A percentile compares a stretch with the other conserved stretches of the same genome.
These are phyloP conservation scores for Pleuronectes platessa DNA, from an alignment of 2,113 vertebrate species.

Conservation along the genomic window DNA sequence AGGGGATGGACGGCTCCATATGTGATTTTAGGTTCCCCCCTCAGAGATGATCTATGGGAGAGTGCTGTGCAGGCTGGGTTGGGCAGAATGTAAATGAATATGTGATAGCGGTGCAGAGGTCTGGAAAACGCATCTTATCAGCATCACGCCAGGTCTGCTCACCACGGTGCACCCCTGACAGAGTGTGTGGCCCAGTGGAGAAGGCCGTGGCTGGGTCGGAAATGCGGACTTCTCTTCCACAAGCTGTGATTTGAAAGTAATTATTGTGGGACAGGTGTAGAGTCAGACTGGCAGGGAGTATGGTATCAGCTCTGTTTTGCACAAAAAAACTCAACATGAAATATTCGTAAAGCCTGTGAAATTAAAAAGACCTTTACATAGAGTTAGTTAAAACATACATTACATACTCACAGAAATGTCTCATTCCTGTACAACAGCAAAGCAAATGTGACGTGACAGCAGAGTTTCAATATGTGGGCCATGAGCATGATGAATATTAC, in stretches of 20 bases:
- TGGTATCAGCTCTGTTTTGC: not conserved
- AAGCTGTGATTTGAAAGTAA: constrained; percentile 4
- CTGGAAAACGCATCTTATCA: constrained; percentile 55
- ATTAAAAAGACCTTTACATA: constrained; percentile 31
- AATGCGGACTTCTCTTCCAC: not conserved
- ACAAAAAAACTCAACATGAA: not conserved
- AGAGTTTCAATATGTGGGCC: not conserved
- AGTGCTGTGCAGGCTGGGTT: not conserved
- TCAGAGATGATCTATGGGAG: constrained; percentile 39
- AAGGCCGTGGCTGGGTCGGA: constrained; percentile 14
- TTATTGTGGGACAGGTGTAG: not conserved
- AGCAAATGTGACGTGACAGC: not conserved
- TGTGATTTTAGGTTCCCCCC: constrained; percentile 35
- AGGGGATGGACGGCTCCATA: constrained; percentile 36
- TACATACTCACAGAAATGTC: not conserved
- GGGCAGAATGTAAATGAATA: constrained; percentile 45
- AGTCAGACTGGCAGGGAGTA: constrained; percentile 9
- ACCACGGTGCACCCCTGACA: constrained; percentile 20
- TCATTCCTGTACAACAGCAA: not conserved
- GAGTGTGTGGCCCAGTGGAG: constrained; percentile 14
- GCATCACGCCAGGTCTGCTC: constrained; percentile 37
- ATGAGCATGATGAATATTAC: constrained; percentile 18
- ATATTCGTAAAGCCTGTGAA: constrained; percentile 13
- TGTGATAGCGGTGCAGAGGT: constrained; percentile 18
- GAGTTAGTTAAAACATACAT: constrained; percentile 6